Evolutionary conservation across 2,797 vertebrate genomes (phyloP), one percentile per base, ranked within the genome.

Genomic region (Neoniphon sammara): DNA sequence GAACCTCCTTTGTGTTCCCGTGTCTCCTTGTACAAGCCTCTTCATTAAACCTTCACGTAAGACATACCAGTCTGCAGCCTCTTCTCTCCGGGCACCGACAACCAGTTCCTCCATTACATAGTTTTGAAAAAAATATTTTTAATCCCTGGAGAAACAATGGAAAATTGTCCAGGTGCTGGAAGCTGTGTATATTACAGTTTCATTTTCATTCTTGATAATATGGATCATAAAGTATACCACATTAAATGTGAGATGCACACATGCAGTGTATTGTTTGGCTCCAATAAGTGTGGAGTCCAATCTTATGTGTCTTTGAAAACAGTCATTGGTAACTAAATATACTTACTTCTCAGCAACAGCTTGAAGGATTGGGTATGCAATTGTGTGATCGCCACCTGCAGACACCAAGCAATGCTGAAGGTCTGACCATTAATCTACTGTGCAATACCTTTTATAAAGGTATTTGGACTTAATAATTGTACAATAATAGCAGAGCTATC

Each of bases 351-450:
- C 93, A 36, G 95, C 95, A 42, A 98, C 64, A 0, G 96, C 96
- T 88, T 98, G 97, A 27, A 99, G 92, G 85, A 98, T 97, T 2
- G 97, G 97, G 68, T 98, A 98, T 0, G 96, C 94, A 73, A 99
- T 96, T 0, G 96, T 98, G 91, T 98, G 97, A 87, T 98, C 97
- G 0, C 97, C 98, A 70, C 98, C 98, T 98, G 86, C 71, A 60
- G 64, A 82, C 18, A 80, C 31, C 63, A 80, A 82, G 25, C 70
- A 20, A 5, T 49, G 10, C 5, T 77, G 18, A 66, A 73, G 0
- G 23, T 20, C 3, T 21, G 1, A 77, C 50, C 52, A 75, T 66
- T 56, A 46, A 62, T n/a, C n/a, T 2, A 49, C 6, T 21, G 25
- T 21, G 18, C 52, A 50, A 42, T 6, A 6, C 39, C 47, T 25